phyloP scores from a whole-genome alignment of 2,113 vertebrate species.

The Chionis minor region DNA sequence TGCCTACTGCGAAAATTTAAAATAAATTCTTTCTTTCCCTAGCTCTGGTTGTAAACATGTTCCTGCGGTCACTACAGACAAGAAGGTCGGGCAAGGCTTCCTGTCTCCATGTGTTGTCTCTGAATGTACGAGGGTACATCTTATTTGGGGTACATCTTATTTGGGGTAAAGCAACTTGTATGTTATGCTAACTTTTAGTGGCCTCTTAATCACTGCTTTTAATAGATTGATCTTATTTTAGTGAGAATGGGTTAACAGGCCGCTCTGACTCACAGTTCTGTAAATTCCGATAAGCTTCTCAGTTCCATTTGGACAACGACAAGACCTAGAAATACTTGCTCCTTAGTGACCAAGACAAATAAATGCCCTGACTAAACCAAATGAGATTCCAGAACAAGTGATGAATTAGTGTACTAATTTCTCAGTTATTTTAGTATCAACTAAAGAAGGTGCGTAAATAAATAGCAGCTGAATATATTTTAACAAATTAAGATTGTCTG shows the following conservation, averaged over 20 bases:
- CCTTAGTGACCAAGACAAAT: not conserved
- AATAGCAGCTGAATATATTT: not conserved
- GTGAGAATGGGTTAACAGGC: not conserved
- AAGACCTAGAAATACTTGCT: not conserved
- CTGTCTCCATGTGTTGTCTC: not conserved
- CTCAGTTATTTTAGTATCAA: not conserved
- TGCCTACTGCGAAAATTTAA: not conserved
- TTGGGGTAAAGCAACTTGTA: not conserved
- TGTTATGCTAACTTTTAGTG: not conserved
- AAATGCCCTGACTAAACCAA: not conserved
- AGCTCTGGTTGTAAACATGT: accelerated
- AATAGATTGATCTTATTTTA: not conserved
- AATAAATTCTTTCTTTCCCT: not conserved
- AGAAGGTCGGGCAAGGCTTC: not conserved
- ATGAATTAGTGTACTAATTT: not conserved
- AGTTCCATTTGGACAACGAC: not conserved
- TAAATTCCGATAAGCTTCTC: not conserved
- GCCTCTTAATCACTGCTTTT: not conserved
- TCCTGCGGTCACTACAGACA: not conserved
- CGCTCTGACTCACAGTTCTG: not conserved
- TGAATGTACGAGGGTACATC: not conserved
- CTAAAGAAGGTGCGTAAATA: not conserved
- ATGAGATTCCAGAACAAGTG: not conserved
- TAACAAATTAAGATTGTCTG: not conserved
- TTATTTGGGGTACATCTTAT: not conserved